Conservation (phyloP, 1,140 invertebrate species). For the Drosophila sproati region DNA sequence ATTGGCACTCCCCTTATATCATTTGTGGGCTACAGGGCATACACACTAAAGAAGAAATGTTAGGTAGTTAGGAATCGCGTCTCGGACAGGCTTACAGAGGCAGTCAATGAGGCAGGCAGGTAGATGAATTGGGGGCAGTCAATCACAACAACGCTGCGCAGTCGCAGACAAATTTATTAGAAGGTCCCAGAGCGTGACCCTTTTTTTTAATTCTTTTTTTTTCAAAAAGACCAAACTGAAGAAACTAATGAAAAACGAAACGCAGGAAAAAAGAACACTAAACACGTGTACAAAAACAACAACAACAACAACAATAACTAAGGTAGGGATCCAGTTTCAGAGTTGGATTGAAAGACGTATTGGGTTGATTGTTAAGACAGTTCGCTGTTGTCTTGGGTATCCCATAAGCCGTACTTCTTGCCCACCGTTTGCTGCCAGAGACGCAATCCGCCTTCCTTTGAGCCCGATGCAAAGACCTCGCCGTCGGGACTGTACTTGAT, state of each 20-base stretch:
- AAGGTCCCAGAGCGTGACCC: conserved; percentile 51
- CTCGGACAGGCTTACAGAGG: neutral
- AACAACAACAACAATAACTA: conserved; percentile 3
- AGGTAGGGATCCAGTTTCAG: conserved; percentile 14
- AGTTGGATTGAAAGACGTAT: neutral
- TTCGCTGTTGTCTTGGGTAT: conserved; percentile 68
- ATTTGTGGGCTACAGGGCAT: neutral
- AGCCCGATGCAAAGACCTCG: conserved; percentile 97
- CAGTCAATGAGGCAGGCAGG: conserved; percentile 33
- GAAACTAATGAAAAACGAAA: conserved; percentile 13
- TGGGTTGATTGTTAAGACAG: neutral
- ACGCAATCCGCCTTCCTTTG: conserved; percentile 96
- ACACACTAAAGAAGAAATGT: conserved; percentile 10
- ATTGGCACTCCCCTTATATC: neutral
- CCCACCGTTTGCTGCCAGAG: conserved; percentile 96
- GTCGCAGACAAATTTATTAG: conserved; percentile 72
- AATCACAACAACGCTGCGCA: conserved; percentile 57
- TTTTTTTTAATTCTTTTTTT: conserved; percentile 39
- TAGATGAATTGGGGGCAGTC: conserved; percentile 71
- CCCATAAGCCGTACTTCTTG: conserved; percentile 98
- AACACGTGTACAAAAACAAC: conserved; percentile 32
- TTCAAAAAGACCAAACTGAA: conserved; percentile 19
- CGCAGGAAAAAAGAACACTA: neutral
- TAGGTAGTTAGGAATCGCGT: conserved; percentile 35
- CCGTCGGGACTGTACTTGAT: conserved; percentile 96